Base-by-base conservation (phyloP, 2,888 invertebrate genomes). In the Oconnorella tubifera region DNA sequence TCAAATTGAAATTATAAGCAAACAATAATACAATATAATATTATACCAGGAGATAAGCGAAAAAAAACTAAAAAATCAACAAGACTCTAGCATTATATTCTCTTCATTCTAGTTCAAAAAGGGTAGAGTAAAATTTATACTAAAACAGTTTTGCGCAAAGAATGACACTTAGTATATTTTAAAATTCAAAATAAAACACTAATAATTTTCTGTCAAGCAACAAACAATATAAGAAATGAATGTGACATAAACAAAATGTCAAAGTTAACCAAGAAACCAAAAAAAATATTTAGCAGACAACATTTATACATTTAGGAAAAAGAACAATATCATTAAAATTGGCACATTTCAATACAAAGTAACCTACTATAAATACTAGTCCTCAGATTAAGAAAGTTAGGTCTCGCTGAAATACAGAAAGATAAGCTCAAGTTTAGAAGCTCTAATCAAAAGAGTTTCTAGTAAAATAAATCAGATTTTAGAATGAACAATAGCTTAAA, bases 301-400 rank as follows among this genome's bases (percentile, higher is more conserved):
- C 3, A 3, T 32, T 33, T n/a, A 1, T n/a, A 58, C 29, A 58
- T 19, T 32, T 10, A n/a, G 6, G 23, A 40, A 31, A 40, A 1
- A 23, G 4, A 59, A 59, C 27, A 25, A n/a, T 4, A 25, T 14
- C 3, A 56, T 3, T 29, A 10, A 14, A 40, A n/a, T n/a, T n/a
- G n/a, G n/a, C n/a, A n/a, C n/a, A n/a, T n/a, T n/a, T n/a, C n/a
- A n/a, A n/a, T n/a, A n/a, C n/a, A n/a, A n/a, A n/a, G n/a, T n/a
- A n/a, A 62, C 65, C 28, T 65, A 65, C 65, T 61, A 65, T 68
- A 69, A 62, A 70, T 68, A 62, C 66, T 72, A 62, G 68, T 67
- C 53, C 76, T 74, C 87, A 96, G 90, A 89, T 94, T 95, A 86
- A 96, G 90, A 89, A 94, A 96, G 84, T 94, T 96, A 83, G 96